These are phyloP conservation scores for Chalcis sispes DNA, from an alignment of 2,888 invertebrate genomes.

Conservation along the genomic window DNA sequence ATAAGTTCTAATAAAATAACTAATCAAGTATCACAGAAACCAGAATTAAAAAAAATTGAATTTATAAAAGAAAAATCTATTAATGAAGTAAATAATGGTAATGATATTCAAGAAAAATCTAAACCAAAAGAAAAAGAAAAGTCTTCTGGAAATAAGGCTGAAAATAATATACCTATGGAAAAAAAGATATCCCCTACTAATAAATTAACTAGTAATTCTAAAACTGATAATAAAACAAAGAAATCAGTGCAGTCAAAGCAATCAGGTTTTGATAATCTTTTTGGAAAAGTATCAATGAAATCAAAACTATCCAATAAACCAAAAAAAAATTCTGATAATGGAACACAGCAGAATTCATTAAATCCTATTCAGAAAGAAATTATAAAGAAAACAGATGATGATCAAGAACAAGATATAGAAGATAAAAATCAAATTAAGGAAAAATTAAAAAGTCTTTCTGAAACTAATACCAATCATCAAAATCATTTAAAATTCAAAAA, in stretches of 20 bases:
- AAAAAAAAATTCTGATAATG: slow-evolving; percentile 22
- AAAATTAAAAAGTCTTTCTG: slow-evolving; percentile 31
- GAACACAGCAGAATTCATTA: background rate
- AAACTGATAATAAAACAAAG: slow-evolving; percentile 61
- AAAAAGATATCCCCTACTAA: slow-evolving; percentile 47
- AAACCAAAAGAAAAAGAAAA: slow-evolving; percentile 43
- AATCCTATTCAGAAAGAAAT: slow-evolving; percentile 23
- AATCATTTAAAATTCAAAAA: slow-evolving; percentile 56
- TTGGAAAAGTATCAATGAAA: slow-evolving; percentile 62
- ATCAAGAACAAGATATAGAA: slow-evolving; percentile 40
- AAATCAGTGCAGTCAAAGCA: slow-evolving; percentile 64
- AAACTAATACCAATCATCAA: slow-evolving; percentile 25
- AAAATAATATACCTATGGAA: slow-evolving; percentile 45
- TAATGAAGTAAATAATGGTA: slow-evolving; percentile 24
- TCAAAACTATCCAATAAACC: slow-evolving; percentile 17
- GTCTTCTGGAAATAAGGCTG: slow-evolving; percentile 31
- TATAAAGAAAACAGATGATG: slow-evolving; percentile 22
- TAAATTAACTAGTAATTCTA: slow-evolving; percentile 41
- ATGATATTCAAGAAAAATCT: slow-evolving; percentile 25
- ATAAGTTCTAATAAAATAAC: slow-evolving; percentile 29
- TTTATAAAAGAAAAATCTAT: slow-evolving; percentile 34
- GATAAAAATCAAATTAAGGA: slow-evolving; percentile 35
- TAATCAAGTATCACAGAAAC: slow-evolving; percentile 34
- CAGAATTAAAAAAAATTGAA: slow-evolving; percentile 36
- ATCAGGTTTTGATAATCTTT: slow-evolving; percentile 67